Base-by-base conservation (phyloP, 2,797 vertebrate genomes). In the Centroberyx gerrardi region DNA sequence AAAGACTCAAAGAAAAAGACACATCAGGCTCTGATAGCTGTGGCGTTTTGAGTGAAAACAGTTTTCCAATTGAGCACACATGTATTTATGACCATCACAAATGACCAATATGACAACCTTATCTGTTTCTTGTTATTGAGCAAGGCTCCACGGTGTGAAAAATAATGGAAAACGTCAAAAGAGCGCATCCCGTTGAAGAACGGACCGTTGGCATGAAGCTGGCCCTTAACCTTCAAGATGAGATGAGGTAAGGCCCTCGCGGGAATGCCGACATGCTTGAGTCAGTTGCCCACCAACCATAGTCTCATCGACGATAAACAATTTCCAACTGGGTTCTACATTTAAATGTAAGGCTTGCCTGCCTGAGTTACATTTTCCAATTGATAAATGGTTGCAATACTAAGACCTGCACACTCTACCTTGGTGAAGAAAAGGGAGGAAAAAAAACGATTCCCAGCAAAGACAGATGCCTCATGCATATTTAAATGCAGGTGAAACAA, bases 391-490 rank as follows among this genome's bases (percentile, higher is more conserved):
- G 63, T 29, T 82, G 53, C 44, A 78, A 18, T 14, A 40, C 68
- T 48, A 67, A 75, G 27, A 73, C 62, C 17, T 60, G 61, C 44
- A 69, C 67, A 77, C 66, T 59, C 63, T 61, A 68, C 56, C 51
- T 9, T 44, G 55, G 9, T 40, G 62, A 70, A 65, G 69, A 48
- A 61, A 6, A 59, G 55, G 15, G 22, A 54, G 54, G 60, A 63
- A 53, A 52, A 60, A 63, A 64, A 79, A 65, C 1, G 8, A 61
- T 38, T 73, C 71, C 54, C 42, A 42, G 42, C 77, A 72, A 78
- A 87, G 78, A 83, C 70, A 76, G 74, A 85, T 74, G 66, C 68
- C 77, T 93, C 80, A 90, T 90, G 27, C 81, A 93, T 93, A 90
- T 88, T 86, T 86, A 88, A 89, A 84, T 17, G 13, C 65, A 74